Conservation (phyloP, 2,797 vertebrate species). For the Myotis findleyi region DNA sequence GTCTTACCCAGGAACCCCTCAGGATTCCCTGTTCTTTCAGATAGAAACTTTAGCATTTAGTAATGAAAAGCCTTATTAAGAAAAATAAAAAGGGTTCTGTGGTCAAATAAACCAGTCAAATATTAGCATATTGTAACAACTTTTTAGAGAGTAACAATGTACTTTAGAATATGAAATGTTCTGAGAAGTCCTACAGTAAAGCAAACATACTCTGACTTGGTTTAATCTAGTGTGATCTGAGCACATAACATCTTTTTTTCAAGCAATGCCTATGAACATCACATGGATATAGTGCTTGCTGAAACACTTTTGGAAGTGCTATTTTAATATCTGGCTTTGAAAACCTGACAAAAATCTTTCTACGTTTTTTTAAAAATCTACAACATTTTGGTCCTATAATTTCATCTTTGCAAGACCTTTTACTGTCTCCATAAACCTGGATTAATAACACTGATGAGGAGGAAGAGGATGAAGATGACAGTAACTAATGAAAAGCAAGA, state of each 20-base stretch:
- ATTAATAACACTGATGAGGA: neutral
- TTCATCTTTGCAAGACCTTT: neutral
- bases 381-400: neutral
- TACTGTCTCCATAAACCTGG: neutral
- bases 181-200: neutral
- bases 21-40: neutral
- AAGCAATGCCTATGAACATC: neutral
- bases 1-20: neutral
- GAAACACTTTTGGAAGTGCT: neutral
- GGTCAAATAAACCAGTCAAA: neutral
- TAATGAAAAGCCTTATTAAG: slow-evolving; percentile 23
- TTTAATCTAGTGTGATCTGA: neutral
- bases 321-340: neutral
- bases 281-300: neutral
- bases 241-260: neutral
- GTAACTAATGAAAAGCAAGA: neutral
- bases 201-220: neutral
- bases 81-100: neutral
- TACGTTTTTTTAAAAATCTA: neutral
- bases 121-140: neutral
- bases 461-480: fast-evolving
- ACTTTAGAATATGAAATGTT: neutral
- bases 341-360: neutral
- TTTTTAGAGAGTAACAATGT: neutral
- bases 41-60: neutral